Conservation (phyloP, 2,113 vertebrate genomes). For the Chinchilla lanigera region DNA sequence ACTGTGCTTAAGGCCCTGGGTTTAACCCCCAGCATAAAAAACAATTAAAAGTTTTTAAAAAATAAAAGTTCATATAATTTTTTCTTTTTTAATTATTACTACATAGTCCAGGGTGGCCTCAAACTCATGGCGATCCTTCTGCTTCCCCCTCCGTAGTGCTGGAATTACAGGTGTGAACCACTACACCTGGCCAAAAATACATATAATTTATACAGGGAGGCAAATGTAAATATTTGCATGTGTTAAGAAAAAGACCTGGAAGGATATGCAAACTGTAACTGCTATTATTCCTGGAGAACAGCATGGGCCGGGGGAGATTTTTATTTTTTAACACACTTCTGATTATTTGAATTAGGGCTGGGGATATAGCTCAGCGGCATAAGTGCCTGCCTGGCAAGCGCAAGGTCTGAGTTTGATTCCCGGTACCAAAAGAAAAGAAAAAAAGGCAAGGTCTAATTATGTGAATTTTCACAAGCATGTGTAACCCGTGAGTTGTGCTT, state of each 20-base stretch:
- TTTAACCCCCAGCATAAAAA: not conserved
- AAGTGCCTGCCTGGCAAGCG: no score
- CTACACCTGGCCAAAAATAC: not conserved
- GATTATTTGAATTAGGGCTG: no score
- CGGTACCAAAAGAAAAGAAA: no score
- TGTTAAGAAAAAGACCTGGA: not conserved
- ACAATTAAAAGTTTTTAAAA: not conserved
- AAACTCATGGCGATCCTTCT: not conserved
- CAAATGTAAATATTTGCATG: not conserved
- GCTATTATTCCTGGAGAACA: no score
- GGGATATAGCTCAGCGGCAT: no score
- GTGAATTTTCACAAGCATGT: not conserved
- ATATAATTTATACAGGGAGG: not conserved
- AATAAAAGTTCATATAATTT: not conserved
- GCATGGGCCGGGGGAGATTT: not conserved
- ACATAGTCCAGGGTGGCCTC: not conserved
- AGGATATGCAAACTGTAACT: not conserved
- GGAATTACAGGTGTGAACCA: not conserved
- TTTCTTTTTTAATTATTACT: not conserved
- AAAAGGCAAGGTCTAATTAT: no score
- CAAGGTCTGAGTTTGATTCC: no score
- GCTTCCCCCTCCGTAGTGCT: not conserved
- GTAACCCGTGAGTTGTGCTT: not conserved
- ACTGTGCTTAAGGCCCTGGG: not conserved
- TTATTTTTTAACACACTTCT: not conserved